These are phyloP conservation scores for Galbula dea DNA, from an alignment of 2,113 vertebrate genomes.

Conservation along the genomic window DNA sequence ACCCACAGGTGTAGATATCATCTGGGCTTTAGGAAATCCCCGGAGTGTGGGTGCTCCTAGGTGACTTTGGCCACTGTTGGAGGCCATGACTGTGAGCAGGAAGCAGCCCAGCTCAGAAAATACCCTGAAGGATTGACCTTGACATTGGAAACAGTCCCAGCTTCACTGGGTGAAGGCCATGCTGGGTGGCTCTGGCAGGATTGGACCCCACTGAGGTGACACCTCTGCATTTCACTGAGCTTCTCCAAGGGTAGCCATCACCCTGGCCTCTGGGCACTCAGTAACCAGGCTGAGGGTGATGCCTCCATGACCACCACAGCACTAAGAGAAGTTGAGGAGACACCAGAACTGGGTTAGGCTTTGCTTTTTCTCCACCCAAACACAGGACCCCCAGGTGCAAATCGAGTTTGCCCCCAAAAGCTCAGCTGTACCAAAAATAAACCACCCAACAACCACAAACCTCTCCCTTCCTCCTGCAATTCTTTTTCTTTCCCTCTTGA, in stretches of 20 bases:
- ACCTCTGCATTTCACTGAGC: rapidly evolving
- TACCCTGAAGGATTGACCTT: not conserved
- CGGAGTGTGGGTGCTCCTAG: rapidly evolving
- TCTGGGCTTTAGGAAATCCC: not conserved
- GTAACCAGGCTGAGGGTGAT: rapidly evolving
- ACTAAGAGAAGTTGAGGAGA: not conserved
- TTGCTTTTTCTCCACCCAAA: not conserved
- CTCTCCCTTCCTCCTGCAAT: too few species aligned
- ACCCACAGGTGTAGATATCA: not conserved
- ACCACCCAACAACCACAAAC: too few species aligned
- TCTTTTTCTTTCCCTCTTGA: not conserved
- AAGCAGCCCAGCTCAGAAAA: not conserved
- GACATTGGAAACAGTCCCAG: not conserved
- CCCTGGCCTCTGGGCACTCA: rapidly evolving
- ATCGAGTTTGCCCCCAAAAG: rapidly evolving
- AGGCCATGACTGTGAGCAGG: rapidly evolving
- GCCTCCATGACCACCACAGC: rapidly evolving
- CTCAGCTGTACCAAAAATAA: not conserved
- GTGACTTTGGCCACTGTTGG: too few species aligned
- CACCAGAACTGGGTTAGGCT: rapidly evolving
- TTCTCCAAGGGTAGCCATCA: not conserved
- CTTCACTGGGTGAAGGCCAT: rapidly evolving
- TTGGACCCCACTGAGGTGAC: rapidly evolving
- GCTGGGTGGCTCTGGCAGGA: rapidly evolving
- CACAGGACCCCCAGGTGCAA: not conserved